Base-by-base conservation (phyloP, 2,888 invertebrate species). In the Meghimatium bilineatum region DNA sequence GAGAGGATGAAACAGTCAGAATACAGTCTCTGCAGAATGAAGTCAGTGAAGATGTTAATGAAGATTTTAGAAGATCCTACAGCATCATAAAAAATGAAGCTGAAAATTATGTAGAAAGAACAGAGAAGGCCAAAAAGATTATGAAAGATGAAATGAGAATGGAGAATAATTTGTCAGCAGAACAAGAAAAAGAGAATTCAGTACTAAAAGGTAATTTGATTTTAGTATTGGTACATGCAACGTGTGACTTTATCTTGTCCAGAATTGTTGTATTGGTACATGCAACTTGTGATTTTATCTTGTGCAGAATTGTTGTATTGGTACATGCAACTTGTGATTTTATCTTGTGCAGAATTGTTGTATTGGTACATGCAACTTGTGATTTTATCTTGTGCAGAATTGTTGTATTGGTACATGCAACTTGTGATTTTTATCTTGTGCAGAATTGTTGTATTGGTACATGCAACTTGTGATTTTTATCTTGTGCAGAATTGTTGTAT, bases 1-100 rank as follows among this genome's bases (percentile, higher is more conserved):
- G 67, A 29, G 69, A 80, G 49, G 80, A 86, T n/a, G 82, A 80
- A 49, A 78, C 71, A 20, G 72, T 56, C 36, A 66, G 69, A 29
- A 72, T 82, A 38, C 84, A 87, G 69, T 82, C 86, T n/a, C 52
- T 78, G 20, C 83, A 86, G 49, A 72, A 84, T 10, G 83, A 80
- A 20, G 87, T 84, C 17, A 72, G 60, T n/a, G 79, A 85, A 29
- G 87, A 88, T 52, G 85, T 82, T 17, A 49, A 60, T 52, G 56
- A 49, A 32, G 29, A 17, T 34, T 32, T 80, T 71, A 76, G 56
- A 56, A 29, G 44, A 52, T 78, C 85, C 0, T 32, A 77, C 36
- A 76, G 77, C n/a, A 69, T 34, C 80, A 67, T 36, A 63, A 23
- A 29, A 29, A 14, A 20, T 14, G 52, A 10, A 74, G 52, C 2